Conservation (phyloP, 2,888 invertebrate species). For the Drepanosiphum platanoidis region DNA sequence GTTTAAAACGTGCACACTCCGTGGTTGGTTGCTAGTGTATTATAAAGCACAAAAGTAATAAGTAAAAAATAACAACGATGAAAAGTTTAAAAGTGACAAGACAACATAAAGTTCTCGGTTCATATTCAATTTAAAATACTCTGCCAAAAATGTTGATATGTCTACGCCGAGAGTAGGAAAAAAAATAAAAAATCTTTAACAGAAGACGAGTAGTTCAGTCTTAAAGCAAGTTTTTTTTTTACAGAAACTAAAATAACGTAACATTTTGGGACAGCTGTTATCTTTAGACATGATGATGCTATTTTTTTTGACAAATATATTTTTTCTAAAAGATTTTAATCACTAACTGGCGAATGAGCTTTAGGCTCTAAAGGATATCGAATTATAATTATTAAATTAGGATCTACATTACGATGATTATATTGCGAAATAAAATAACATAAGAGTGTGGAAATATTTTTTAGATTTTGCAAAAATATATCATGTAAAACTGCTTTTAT, state of each 20-base stretch:
- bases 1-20: too few species aligned
- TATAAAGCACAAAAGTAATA: not conserved
- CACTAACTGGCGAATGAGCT: too few species aligned
- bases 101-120: not conserved
- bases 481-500: too few species aligned
- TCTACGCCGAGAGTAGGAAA: too few species aligned
- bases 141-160: not conserved
- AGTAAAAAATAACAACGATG: not conserved
- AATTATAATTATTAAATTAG: too few species aligned
- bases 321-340: too few species aligned
- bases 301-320: not conserved
- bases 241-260: constrained; percentile 4
- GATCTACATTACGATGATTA: too few species aligned
- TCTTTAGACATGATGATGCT: not conserved
- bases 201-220: not conserved
- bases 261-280: not conserved
- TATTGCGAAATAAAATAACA: too few species aligned
- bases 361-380: too few species aligned
- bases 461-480: too few species aligned
- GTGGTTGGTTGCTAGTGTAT: too few species aligned
- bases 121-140: constrained; percentile 16
- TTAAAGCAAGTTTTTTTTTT: not conserved
- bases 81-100: not conserved
- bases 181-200: not conserved
- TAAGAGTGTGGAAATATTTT: too few species aligned